Evolutionary conservation across 2,888 invertebrate species (phyloP).

Genomic region (Lepas anatifera): DNA sequence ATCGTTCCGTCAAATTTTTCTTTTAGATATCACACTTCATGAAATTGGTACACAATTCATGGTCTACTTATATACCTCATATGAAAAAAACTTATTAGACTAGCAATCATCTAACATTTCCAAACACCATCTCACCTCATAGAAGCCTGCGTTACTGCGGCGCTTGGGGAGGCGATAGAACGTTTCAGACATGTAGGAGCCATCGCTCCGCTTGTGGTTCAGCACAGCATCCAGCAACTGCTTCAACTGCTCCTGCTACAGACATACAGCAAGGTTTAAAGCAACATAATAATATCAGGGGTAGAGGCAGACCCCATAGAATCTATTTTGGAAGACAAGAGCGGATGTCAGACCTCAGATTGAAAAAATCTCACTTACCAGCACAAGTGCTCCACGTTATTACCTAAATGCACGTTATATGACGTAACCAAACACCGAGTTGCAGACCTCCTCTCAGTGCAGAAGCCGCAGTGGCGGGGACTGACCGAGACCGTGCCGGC

Average conservation of each 20-base stretch:
- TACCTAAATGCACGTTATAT: no score
- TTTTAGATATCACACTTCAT: no score
- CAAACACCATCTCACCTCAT: constrained; percentile 44
- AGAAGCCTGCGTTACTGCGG: constrained; percentile 79
- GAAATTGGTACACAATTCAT: no score
- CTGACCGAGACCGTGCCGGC: constrained; percentile 1
- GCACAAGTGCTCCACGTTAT: background rate
- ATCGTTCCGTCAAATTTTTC: no score
- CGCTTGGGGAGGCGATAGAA: constrained; percentile 91
- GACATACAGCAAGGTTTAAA: background rate
- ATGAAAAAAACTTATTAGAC: no score
- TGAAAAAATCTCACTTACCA: background rate
- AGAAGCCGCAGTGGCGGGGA: no score
- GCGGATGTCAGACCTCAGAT: background rate
- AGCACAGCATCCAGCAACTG: constrained; percentile 85
- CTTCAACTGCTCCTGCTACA: constrained; percentile 45
- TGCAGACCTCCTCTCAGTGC: background rate
- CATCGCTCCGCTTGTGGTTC: constrained; percentile 84
- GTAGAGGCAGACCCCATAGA: background rate
- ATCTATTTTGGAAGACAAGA: background rate
- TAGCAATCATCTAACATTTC: no score
- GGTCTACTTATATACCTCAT: no score
- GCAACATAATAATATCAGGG: background rate
- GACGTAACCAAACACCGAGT: background rate
- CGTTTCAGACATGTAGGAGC: constrained; percentile 75